phyloP scores from a whole-genome alignment of 2,797 vertebrate genomes.

The Siniperca obscura region DNA sequence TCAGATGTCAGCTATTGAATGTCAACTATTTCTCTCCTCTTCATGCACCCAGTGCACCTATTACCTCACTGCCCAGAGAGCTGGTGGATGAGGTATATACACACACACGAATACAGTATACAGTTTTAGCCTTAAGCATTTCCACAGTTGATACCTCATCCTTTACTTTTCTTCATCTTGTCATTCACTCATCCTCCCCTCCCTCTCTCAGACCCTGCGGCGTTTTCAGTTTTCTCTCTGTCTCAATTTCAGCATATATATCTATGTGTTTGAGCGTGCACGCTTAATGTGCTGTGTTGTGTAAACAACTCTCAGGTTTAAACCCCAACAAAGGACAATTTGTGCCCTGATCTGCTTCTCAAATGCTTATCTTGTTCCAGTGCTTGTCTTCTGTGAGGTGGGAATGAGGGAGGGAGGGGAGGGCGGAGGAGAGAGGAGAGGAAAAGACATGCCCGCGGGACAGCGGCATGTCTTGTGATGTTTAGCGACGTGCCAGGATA shows the following conservation, averaged over 20 bases:
- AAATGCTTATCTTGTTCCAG: conserved; percentile 64
- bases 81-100: conserved; percentile 30
- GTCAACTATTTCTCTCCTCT: conserved; percentile 51
- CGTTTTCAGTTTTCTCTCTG: conserved; percentile 34
- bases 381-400: conserved; percentile 53
- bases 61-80: conserved; percentile 56
- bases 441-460: conserved; percentile 73
- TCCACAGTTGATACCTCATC: conserved; percentile 30
- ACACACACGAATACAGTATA: conserved; percentile 31
- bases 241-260: conserved; percentile 38
- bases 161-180: conserved; percentile 40
- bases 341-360: conserved; percentile 60
- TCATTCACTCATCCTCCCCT: conserved; percentile 28
- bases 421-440: conserved; percentile 34
- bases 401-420: conserved; percentile 42
- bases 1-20: conserved; percentile 73
- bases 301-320: conserved; percentile 74
- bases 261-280: conserved; percentile 45
- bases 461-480: conserved; percentile 72
- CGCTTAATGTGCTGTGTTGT: conserved; percentile 60
- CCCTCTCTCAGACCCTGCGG: conserved; percentile 21
- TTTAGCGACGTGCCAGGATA: conserved; percentile 70
- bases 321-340: conserved; percentile 70
- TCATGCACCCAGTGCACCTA: conserved; percentile 55
- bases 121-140: conserved; percentile 43